Conservation (phyloP, 2,797 vertebrate genomes). For the Heliangelus exortis region DNA sequence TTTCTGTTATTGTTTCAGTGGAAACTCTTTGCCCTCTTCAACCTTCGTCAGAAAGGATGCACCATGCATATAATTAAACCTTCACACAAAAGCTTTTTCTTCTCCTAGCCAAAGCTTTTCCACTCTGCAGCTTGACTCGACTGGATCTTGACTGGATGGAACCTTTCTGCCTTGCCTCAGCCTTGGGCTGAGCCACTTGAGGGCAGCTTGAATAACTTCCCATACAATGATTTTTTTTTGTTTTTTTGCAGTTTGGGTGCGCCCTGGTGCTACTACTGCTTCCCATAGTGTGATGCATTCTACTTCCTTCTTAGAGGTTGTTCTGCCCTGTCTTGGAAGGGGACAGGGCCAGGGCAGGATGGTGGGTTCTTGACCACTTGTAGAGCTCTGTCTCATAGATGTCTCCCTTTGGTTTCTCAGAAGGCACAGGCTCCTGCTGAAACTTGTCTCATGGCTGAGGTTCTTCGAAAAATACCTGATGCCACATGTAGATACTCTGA, state of each 20-base stretch:
- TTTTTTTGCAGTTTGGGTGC: neutral
- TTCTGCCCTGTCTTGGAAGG: neutral
- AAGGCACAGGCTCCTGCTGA: neutral
- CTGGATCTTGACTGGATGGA: neutral
- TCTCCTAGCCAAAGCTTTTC: neutral
- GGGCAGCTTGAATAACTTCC: neutral
- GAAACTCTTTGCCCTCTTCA: neutral
- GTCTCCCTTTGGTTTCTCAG: neutral
- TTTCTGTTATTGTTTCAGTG: constrained; percentile 19
- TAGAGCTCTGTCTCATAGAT: neutral
- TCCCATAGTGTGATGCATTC: neutral
- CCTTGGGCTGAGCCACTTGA: neutral
- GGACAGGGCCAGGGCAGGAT: neutral
- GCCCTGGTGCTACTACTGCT: neutral
- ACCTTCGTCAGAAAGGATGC: neutral
- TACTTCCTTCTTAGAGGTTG: neutral
- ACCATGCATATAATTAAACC: neutral
- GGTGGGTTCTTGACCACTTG: neutral
- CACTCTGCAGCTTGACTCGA: neutral
- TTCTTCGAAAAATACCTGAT: neutral
- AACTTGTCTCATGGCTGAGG: neutral
- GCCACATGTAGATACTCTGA: neutral
- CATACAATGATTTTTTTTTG: neutral
- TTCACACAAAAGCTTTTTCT: neutral
- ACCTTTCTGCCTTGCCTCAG: neutral